phyloP scores from a whole-genome alignment of 2,888 invertebrate genomes.

The Limnephilus lunatus region DNA sequence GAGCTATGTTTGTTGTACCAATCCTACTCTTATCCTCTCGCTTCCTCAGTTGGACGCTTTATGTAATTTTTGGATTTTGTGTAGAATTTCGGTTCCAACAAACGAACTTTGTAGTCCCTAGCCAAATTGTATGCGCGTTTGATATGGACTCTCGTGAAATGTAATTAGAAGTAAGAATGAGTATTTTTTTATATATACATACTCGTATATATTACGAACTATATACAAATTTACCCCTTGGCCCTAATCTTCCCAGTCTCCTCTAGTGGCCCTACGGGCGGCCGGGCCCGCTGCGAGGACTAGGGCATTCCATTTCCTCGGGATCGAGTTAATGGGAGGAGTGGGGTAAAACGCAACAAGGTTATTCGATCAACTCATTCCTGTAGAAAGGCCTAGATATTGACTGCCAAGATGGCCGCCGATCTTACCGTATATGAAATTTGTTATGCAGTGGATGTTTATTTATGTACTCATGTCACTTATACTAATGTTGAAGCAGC shows the following conservation, averaged over 20 bases:
- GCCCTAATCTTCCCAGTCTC: not conserved
- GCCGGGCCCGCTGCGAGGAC: constrained; percentile 34
- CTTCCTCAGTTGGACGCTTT: no score
- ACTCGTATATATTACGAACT: not conserved
- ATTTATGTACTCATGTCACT: not conserved
- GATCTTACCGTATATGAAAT: not conserved
- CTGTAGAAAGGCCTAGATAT: not conserved
- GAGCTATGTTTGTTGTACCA: no score
- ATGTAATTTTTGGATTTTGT: not conserved
- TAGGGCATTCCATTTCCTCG: constrained; percentile 39
- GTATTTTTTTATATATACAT: no score
- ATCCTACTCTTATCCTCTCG: no score
- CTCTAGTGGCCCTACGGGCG: not conserved
- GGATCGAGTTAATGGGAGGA: not conserved
- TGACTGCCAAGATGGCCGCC: not conserved
- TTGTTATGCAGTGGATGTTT: not conserved
- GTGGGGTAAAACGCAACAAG: constrained; percentile 3
- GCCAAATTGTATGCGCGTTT: not conserved
- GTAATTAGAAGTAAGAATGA: no score
- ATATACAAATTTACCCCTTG: not conserved
- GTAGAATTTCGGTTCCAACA: not conserved
- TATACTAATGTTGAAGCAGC: not conserved
- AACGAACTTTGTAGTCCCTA: not conserved
- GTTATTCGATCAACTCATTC: not conserved
- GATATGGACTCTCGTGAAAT: not conserved